Evolutionary conservation across 2,888 invertebrate genomes (phyloP), one percentile per base, ranked within the genome.

Genomic region (Polyommatus icarus): DNA sequence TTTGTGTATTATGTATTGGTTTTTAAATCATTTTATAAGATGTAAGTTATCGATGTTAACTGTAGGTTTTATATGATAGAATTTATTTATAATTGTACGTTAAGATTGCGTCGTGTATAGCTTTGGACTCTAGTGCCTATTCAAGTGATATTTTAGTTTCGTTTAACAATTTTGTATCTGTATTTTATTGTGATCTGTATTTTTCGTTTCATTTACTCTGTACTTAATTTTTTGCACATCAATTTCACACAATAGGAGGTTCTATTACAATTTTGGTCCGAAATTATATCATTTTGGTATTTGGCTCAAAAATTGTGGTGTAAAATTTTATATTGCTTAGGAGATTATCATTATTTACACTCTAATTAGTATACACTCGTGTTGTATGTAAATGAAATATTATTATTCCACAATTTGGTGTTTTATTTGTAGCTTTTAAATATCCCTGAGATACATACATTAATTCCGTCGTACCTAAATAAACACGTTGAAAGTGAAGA

Each of bases 341-440:
- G 83, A 84, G 82, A 85, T 85, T 50, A 83, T 82, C 82, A 83
- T 85, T 87, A 87, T 89, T 88, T 89, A 89, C 90, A 89, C 85
- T 86, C 83, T 89, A 88, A 87, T 85, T 88, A 88, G 88, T 88
- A 85, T 89, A 86, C 84, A 88, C 87, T 84, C 87, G 90, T 88
- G 90, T 89, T 91, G 88, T 90, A 91, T 87, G 85, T 86, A 87
- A 87, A 91, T 89, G 77, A 91, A 91, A 90, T 91, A 90, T 82
- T 82, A 81, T 82, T 91, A 90, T 91, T 88, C 73, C 89, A 87
- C 90, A 89, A 88, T 85, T 83, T 84, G 82, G 80, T 79, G 79
- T 82, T 82, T 82, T 81, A 80, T 82, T 83, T 82, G 82, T 82
- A 78, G 72, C 50, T 59, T n/a, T 46, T 20, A 72, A 36, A 36